Evolutionary conservation across 2,113 vertebrate genomes (phyloP).

Genomic region (Ardeotis arabs): DNA sequence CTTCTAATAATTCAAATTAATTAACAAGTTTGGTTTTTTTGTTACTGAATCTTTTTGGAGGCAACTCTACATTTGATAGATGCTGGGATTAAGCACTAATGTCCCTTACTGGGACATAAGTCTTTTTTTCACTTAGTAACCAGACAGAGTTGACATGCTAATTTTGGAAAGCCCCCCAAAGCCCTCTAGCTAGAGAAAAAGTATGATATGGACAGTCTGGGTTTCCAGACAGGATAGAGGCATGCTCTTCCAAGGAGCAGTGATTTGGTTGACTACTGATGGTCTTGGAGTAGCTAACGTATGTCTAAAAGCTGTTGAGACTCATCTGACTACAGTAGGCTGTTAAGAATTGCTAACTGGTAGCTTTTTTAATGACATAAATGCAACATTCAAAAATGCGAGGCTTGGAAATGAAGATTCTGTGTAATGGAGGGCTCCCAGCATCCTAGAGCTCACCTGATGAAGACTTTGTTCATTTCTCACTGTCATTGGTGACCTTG

Average conservation of each 20-base stretch:
- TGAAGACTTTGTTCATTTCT: neutral
- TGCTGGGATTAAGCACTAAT: neutral
- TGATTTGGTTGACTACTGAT: neutral
- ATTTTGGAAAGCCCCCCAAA: neutral
- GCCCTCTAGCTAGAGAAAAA: neutral
- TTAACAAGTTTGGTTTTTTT: neutral
- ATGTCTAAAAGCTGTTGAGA: neutral
- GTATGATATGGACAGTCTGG: accelerated
- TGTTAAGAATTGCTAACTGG: neutral
- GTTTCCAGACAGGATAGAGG: neutral
- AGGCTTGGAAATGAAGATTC: neutral
- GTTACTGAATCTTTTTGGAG: neutral
- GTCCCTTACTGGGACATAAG: neutral
- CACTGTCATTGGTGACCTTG: neutral
- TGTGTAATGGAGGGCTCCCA: neutral
- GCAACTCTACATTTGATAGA: neutral
- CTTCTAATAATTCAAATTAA: neutral
- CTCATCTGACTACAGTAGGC: neutral
- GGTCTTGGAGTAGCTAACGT: neutral
- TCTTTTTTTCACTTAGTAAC: neutral
- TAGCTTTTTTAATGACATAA: neutral
- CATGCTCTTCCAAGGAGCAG: neutral
- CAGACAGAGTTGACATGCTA: neutral
- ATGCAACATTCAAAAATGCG: neutral
- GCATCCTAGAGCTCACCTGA: neutral